phyloP scores from a whole-genome alignment of 2,888 invertebrate species.

The Eupithecia dodoneata region DNA sequence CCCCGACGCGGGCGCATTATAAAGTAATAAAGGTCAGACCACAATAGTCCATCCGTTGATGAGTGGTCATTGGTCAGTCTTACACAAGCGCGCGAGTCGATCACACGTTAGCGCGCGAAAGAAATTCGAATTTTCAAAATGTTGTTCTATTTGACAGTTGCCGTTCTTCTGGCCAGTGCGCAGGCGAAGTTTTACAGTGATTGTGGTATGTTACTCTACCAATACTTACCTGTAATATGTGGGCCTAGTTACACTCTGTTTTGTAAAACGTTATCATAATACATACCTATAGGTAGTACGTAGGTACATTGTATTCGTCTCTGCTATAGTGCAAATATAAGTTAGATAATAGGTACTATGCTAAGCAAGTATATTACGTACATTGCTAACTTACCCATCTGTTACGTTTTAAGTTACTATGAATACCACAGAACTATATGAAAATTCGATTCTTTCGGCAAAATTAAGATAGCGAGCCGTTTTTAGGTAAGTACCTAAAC shows the following conservation, averaged over 20 bases:
- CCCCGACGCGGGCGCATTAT: constrained; percentile 72
- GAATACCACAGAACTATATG: no score
- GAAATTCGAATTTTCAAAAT: constrained; percentile 54
- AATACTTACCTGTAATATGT: not conserved
- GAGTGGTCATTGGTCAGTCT: constrained; percentile 61
- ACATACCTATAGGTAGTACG: no score
- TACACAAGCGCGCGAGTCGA: constrained; percentile 71
- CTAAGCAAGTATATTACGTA: no score
- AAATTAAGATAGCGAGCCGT: no score
- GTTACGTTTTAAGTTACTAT: no score
- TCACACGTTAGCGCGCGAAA: constrained; percentile 73
- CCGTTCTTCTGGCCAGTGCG: constrained; percentile 67
- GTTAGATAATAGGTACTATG: no score
- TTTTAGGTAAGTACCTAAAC: no score
- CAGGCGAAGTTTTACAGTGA: constrained; percentile 77
- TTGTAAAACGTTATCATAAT: not conserved
- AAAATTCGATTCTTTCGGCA: no score
- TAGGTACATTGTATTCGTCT: no score
- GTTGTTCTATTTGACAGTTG: constrained; percentile 64
- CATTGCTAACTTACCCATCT: no score
- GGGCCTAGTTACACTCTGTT: not conserved
- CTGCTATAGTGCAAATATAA: no score
- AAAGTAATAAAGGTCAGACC: constrained; percentile 72
- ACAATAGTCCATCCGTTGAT: constrained; percentile 62
- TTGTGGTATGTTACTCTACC: constrained; percentile 65